These are phyloP conservation scores for Spinus pinus DNA, from an alignment of 2,797 vertebrate genomes.

Conservation along the genomic window DNA sequence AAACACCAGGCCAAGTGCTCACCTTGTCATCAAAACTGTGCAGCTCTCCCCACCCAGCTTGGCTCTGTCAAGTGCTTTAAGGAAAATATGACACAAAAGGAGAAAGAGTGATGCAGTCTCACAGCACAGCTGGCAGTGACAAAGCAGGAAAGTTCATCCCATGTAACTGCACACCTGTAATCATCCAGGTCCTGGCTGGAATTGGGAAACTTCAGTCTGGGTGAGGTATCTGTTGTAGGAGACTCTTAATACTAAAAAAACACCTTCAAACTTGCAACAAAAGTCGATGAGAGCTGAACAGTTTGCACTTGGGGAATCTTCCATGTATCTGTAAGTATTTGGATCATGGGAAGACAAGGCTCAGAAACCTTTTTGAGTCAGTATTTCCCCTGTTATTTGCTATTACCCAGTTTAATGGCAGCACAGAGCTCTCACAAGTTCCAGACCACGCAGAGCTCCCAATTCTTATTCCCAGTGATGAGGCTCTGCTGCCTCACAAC, in stretches of 20 bases:
- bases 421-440: background rate
- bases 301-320: background rate
- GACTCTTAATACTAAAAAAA: background rate
- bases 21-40: background rate
- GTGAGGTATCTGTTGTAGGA: background rate
- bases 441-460: background rate
- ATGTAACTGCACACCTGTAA: background rate
- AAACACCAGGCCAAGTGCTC: background rate
- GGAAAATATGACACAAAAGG: background rate
- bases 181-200: background rate
- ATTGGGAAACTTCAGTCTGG: background rate
- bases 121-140: background rate
- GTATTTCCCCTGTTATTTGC: background rate
- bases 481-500: background rate
- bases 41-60: background rate
- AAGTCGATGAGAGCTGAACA: background rate
- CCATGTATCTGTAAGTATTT: background rate
- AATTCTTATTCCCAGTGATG: rapidly evolving
- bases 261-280: background rate
- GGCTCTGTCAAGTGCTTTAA: background rate
- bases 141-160: background rate
- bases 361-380: background rate
- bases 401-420: background rate
- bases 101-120: background rate
- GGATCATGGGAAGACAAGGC: background rate